Base-by-base conservation (phyloP, 2,797 vertebrate genomes). In the Acestrorhynchus altus region DNA sequence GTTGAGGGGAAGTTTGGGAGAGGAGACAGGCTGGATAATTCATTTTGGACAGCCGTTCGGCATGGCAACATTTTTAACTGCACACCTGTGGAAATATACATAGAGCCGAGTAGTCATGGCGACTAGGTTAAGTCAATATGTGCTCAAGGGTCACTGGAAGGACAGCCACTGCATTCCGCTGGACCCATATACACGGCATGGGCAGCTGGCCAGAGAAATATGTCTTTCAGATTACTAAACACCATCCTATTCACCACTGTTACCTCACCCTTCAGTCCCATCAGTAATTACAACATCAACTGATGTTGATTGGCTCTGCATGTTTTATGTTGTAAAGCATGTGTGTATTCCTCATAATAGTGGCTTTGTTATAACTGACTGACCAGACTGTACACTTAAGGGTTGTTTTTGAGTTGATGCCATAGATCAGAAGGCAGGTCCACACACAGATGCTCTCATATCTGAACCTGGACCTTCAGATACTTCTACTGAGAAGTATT, bases 71-170 rank as follows among this genome's bases (percentile, higher is more conserved):
- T 76, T 87, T 89, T 86, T 82, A 90, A 90, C 82, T 56, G 76
- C 84, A 90, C 86, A 90, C 88, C 88, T 89, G 84, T 89, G 88
- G 86, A 91, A 92, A 91, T 85, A 90, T 72, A 83, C 84, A 84
- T 46, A 78, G 80, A 72, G 70, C 78, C 70, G 76, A 54, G 28
- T 71, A 64, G 81, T 77, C 74, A 76, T 86, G 85, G 84, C 54
- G 52, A 80, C 84, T 69, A 79, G 86, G 84, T 89, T 83, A 89
- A 88, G 84, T 90, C 87, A 85, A 78, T 61, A 77, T 56, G 28
- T 60, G 81, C 83, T 63, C 71, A 18, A n/a, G 81, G 89, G 86
- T 91, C 89, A 90, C 20, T 81, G 60, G 60, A 40, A 8, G 87
- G 86, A 75, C 87, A 88, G 56, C 71, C 81, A 79, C 85, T 83